Evolutionary conservation across 2,113 vertebrate genomes (phyloP), one percentile per base, ranked within the genome.

Genomic region (Gallinago undulata): DNA sequence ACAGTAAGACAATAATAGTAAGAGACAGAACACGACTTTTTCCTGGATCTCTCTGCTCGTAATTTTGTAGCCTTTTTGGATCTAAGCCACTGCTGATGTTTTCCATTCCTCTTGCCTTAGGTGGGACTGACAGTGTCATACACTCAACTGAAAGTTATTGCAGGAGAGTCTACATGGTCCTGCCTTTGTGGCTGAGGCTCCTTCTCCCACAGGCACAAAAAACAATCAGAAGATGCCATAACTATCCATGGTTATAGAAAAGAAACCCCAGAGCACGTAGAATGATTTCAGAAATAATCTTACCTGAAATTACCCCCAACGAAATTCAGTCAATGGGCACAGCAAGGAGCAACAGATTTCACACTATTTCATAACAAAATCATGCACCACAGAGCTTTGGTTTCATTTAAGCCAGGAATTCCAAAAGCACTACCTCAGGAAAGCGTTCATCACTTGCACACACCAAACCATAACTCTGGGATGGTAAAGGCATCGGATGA

Each of bases 181-280:
- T 45, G 15, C 28, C 37, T 43, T 72, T 43, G 19, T 11, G 24
- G 19, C 31, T 21, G 76, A 60, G 25, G 31, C 25, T 86, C 22
- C 31, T 11, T 9, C 43, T 60, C 28, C 13, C 87, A 76, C 57
- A 69, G 21, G 33, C 33, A 88, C 47, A n/a, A 91, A 89, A 73
- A 89, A 0, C 12, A 43, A 30, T 5, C 18, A 64, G 28, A 73
- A 68, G 35, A 77, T 43, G 23, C 18, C 4, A 1, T 51, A 69
- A 43, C 48, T 24, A 43, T 45, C 57, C 0, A 0, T 18, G 12
- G 16, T 53, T 77, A 70, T 4, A 14, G 7, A 81, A 16, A 70
- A 3, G n/a, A 77, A 91, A 84, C 16, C 21, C 8, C 10, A 62
- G 0, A 0, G 19, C 48, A 77, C 1, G 5, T 70, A 70, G 47